Base-by-base conservation (phyloP, 1,140 invertebrate genomes). In the Drosophila chauvacae region DNA sequence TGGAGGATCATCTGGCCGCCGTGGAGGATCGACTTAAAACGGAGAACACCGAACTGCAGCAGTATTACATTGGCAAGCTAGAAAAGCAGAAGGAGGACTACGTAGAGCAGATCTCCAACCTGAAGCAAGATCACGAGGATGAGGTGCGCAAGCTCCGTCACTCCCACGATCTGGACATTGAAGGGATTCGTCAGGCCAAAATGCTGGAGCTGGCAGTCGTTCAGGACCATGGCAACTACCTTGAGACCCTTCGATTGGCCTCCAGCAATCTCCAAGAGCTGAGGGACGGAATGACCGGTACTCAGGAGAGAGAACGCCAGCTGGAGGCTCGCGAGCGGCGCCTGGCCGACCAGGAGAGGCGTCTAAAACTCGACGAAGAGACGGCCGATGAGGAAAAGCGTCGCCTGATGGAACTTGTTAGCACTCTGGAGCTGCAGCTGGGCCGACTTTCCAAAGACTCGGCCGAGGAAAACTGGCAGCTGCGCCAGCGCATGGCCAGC, bases 401-500 rank as follows among this genome's bases (percentile, higher is more conserved):
- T 6, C 92, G 93, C n/a, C 85, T 94, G 0, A 90, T 94, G 80
- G 86, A 91, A 6, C 63, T 94, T 16, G 92, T 94, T 0, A 80
- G 92, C 59, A 94, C 86, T 6, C 69, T 94, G 28, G 94, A 94
- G 70, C 68, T 87, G 10, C 94, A 94, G 80, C 79, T 81, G 80
- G 92, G 78, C 57, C 93, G 87, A 61, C 63, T 90, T 28, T 93
- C 80, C 59, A 93, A 85, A 69, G 92, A 76, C 74, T 92, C 77
- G 7, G 92, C 91, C 28, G 93, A 82, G 57, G 93, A 88, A 73
- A 94, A 87, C 63, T 94, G 77, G 94, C 93, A 85, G 71, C 78
- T 85, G 76, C 93, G 92, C 16, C 92, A 77, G 88, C 93, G 81
- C 80, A 91, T 87, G 91, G 82, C 76, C 58, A 85, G 73, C 23